These are phyloP conservation scores for Cephalopterus ornatus DNA, from an alignment of 2,113 vertebrate genomes.

Conservation along the genomic window DNA sequence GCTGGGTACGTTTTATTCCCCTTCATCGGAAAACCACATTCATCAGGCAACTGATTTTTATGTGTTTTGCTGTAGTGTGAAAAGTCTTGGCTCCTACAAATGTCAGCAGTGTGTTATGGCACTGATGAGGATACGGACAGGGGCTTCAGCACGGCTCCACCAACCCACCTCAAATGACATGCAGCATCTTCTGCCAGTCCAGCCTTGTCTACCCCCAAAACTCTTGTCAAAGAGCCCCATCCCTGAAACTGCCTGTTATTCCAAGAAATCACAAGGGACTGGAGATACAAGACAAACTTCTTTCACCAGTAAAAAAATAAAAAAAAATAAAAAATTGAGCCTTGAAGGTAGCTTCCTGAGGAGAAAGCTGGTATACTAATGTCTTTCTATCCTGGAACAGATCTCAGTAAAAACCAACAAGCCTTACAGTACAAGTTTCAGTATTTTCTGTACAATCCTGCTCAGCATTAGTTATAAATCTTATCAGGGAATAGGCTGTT, in stretches of 20 bases:
- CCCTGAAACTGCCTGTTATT: background rate
- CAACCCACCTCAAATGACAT: background rate
- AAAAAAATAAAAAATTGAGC: background rate
- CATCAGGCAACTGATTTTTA: background rate
- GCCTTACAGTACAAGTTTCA: conserved; percentile 2
- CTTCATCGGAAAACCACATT: background rate
- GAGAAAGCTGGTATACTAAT: conserved; percentile 19
- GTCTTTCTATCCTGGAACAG: conserved; percentile 26
- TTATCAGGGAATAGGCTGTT: conserved; percentile 45
- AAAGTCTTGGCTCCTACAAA: background rate
- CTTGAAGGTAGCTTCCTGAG: conserved; percentile 7
- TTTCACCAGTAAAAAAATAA: background rate
- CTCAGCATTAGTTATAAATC: conserved; percentile 54
- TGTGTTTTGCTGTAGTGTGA: background rate
- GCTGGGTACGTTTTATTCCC: background rate
- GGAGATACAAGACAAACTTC: background rate
- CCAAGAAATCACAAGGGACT: background rate
- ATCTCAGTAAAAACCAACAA: conserved; percentile 41
- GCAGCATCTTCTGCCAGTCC: background rate
- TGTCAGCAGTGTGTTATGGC: background rate
- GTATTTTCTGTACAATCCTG: conserved; percentile 9
- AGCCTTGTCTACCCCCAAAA: background rate
- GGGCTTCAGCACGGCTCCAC: background rate
- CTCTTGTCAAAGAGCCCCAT: background rate
- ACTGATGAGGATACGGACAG: background rate